These are phyloP conservation scores for Otolemur garnettii DNA, from an alignment of 2,113 vertebrate genomes.

Conservation along the genomic window DNA sequence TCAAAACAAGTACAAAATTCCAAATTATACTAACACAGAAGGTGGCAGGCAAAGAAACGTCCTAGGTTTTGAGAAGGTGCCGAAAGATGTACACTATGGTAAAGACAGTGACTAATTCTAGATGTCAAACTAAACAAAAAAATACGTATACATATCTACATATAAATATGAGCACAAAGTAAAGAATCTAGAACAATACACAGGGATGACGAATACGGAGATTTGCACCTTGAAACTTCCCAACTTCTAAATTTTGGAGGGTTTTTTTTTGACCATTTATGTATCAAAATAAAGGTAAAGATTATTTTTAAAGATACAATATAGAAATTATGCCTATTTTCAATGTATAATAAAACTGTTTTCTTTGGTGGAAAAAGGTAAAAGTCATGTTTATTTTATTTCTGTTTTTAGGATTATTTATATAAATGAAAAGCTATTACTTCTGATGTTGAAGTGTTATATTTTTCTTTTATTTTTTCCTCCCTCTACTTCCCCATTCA, in stretches of 20 bases:
- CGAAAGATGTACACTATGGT: not conserved
- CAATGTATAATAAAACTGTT: slow-evolving; percentile 22
- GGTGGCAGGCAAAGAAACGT: not conserved
- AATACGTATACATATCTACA: not conserved
- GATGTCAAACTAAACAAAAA: not conserved
- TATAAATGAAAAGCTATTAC: slow-evolving; percentile 8
- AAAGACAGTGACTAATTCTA: not conserved
- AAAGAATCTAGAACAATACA: not conserved
- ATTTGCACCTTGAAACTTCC: not conserved
- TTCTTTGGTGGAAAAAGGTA: not conserved
- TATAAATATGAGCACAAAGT: not conserved
- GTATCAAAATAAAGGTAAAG: not conserved
- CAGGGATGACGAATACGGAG: not conserved
- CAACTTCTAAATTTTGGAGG: not conserved
- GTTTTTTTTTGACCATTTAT: not conserved
- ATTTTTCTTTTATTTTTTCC: not conserved
- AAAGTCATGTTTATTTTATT: slow-evolving; percentile 30
- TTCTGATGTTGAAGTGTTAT: not conserved
- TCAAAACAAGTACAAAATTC: not conserved
- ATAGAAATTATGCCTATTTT: slow-evolving; percentile 14
- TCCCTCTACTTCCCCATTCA: not conserved
- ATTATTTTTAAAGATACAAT: slow-evolving; percentile 7
- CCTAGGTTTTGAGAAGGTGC: not conserved
- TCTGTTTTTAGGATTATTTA: slow-evolving; percentile 43
- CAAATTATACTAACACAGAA: not conserved